phyloP scores from a whole-genome alignment of 2,888 invertebrate genomes.

The Orgyia antiqua region DNA sequence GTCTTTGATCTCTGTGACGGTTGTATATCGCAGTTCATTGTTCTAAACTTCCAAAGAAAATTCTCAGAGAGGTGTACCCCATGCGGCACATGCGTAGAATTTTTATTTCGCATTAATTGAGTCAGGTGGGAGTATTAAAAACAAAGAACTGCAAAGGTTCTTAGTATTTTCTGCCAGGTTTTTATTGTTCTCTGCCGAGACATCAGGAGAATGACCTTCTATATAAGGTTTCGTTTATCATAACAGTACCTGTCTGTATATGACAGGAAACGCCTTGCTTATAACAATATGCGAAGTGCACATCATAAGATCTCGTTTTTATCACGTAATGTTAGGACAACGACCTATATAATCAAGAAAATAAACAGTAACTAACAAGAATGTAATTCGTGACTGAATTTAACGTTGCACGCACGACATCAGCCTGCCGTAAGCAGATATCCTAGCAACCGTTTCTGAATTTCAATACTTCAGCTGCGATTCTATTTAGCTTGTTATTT shows the following conservation, averaged over 20 bases:
- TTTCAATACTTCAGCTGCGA: conserved; percentile 62
- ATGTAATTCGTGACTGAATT: conserved; percentile 45
- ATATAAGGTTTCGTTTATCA: conserved; percentile 51
- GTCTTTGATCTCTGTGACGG: conserved; percentile 17
- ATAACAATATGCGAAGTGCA: conserved; percentile 36
- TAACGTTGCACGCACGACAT: conserved; percentile 39
- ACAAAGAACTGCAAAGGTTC: conserved; percentile 59
- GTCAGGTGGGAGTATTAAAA: conserved; percentile 41
- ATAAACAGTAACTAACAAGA: conserved; percentile 20
- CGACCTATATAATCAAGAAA: too few species aligned
- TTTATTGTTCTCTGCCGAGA: conserved; percentile 57
- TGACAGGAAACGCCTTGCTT: conserved; percentile 50
- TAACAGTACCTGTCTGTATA: conserved; percentile 53
- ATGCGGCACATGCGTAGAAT: conserved; percentile 56
- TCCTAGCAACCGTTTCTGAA: conserved; percentile 68
- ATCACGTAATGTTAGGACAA: conserved; percentile 37
- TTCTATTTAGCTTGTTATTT: too few species aligned
- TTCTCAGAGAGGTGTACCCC: conserved; percentile 62
- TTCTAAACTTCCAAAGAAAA: conserved; percentile 53
- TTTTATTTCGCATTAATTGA: conserved; percentile 65
- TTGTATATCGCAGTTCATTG: conserved; percentile 54
- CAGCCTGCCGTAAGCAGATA: conserved; percentile 41
- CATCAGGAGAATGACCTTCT: conserved; percentile 64
- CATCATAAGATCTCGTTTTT: conserved; percentile 20
- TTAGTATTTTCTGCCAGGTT: conserved; percentile 54